Conservation (phyloP, 1,140 invertebrate species). For the Trinorchestia longiramus region DNA sequence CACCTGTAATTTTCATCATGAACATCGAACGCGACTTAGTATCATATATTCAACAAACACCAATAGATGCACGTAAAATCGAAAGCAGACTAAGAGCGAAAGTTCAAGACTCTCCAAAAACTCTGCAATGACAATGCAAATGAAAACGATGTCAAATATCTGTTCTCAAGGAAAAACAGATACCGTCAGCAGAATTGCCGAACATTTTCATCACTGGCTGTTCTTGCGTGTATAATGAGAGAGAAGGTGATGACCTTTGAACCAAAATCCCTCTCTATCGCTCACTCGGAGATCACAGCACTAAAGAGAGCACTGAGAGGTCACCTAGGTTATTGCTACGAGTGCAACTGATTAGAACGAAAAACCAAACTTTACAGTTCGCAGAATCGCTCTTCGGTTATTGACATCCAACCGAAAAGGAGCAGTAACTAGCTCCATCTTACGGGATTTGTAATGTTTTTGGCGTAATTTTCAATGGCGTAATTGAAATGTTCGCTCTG, state of each 20-base stretch:
- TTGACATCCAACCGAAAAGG: background rate
- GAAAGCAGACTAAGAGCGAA: background rate
- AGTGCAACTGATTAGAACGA: background rate
- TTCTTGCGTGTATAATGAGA: constrained; percentile 16
- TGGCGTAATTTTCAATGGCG: background rate
- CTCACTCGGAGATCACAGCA: background rate
- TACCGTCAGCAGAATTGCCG: background rate
- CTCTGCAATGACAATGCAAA: background rate
- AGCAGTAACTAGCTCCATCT: background rate
- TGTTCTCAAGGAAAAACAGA: background rate
- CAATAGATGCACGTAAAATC: background rate
- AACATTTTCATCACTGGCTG: background rate
- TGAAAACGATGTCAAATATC: background rate
- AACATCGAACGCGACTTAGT: background rate
- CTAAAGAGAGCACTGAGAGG: constrained; percentile 2
- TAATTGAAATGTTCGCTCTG: background rate
- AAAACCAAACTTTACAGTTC: constrained; percentile 35
- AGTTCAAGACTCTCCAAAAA: background rate
- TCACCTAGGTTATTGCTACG: constrained; percentile 43
- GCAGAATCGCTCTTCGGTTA: constrained; percentile 19
- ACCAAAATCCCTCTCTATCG: background rate
- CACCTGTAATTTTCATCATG: background rate
- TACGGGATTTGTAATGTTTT: background rate
- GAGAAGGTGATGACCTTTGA: constrained; percentile 33
- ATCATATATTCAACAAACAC: background rate